A percentile compares a stretch with the other conserved stretches of the same genome.
Evolutionary conservation across 2,113 vertebrate species (phyloP).

Genomic region (Lepidothrix coronata): DNA sequence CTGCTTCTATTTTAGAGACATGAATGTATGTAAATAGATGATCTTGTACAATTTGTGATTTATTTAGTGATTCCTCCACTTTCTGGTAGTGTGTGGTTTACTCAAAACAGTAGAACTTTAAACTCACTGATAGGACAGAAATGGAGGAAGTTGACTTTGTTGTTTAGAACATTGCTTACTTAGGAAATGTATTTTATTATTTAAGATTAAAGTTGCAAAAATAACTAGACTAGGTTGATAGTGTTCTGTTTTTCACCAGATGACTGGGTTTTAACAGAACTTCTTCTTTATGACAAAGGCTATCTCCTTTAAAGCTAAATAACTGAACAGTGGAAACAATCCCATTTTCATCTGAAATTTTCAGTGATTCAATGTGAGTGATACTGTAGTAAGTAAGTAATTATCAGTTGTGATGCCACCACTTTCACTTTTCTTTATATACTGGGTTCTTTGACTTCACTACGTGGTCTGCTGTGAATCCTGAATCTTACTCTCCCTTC

Average conservation of each 20-base stretch:
- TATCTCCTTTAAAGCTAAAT: background rate
- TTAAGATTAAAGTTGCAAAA: background rate
- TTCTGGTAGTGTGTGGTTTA: background rate
- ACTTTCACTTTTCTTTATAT: background rate
- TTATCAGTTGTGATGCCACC: background rate
- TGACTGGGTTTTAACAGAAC: background rate
- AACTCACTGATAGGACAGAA: background rate
- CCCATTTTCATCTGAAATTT: background rate
- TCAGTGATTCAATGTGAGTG: background rate
- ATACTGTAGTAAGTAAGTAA: background rate
- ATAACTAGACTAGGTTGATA: background rate
- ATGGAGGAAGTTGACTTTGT: background rate
- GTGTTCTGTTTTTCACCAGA: background rate
- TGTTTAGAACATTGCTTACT: background rate
- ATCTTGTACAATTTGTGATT: background rate
- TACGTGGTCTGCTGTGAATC: background rate
- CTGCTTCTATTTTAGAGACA: background rate
- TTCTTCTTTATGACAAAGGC: background rate
- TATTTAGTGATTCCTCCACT: background rate
- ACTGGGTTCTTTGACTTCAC: background rate
- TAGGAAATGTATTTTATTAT: background rate
- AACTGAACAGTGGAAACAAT: background rate
- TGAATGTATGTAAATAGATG: background rate
- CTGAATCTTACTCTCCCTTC: background rate
- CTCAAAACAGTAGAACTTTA: background rate